Evolutionary conservation across 2,797 vertebrate species (phyloP).

Genomic region (Zalophus californianus): DNA sequence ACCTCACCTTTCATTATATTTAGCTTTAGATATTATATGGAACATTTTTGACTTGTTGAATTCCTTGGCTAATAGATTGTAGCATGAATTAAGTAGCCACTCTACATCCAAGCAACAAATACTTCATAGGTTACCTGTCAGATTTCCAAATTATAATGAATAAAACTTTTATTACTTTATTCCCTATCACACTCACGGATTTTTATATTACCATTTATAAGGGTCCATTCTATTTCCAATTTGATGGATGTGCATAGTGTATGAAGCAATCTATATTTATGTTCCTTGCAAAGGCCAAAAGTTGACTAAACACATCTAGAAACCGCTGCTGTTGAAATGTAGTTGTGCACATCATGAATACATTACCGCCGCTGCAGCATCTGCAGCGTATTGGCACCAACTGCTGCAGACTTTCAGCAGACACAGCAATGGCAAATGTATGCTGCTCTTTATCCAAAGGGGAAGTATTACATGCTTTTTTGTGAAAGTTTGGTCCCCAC

Average conservation of each 20-base stretch:
- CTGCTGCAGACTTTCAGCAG: neutral
- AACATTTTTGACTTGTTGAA: slow-evolving; percentile 5
- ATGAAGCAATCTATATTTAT: slow-evolving; percentile 71
- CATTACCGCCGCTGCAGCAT: neutral
- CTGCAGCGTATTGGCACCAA: slow-evolving; percentile 13
- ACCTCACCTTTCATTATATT: neutral
- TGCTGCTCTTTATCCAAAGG: neutral
- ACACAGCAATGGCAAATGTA: neutral
- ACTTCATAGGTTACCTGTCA: slow-evolving; percentile 36
- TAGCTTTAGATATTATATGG: neutral
- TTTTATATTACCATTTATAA: slow-evolving; percentile 60
- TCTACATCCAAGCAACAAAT: slow-evolving; percentile 27
- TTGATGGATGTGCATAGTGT: slow-evolving; percentile 35
- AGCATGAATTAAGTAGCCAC: slow-evolving; percentile 40
- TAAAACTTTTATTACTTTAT: slow-evolving; percentile 56
- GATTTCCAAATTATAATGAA: slow-evolving; percentile 51
- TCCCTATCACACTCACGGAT: neutral
- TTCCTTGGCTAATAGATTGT: slow-evolving; percentile 18
- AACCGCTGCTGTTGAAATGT: neutral
- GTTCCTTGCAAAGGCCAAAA: slow-evolving; percentile 52
- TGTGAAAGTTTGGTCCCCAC: neutral
- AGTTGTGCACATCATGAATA: slow-evolving; percentile 23
- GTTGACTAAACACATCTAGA: slow-evolving; percentile 54
- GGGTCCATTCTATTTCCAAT: slow-evolving; percentile 39
- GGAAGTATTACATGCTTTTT: neutral